phyloP scores from a whole-genome alignment of 1,140 invertebrate genomes.

The Drosophila pruinosa region DNA sequence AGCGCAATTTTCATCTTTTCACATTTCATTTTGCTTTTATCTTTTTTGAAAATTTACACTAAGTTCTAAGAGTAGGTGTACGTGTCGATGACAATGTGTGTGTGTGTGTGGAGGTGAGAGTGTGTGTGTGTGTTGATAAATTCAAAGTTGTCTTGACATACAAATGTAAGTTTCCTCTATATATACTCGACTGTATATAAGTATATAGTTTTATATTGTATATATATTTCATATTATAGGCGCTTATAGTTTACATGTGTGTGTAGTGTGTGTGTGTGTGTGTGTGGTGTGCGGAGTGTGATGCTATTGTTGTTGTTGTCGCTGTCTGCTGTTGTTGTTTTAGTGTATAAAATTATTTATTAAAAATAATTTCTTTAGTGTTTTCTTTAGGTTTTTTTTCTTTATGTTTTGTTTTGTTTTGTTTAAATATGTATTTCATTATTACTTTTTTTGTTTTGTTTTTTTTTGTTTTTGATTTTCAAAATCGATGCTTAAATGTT shows the following conservation, averaged over 20 bases:
- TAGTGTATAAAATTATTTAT: constrained; percentile 47
- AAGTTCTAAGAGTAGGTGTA: constrained; percentile 11
- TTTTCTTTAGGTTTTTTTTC: constrained; percentile 5
- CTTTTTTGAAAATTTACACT: not conserved
- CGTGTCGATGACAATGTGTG: constrained; percentile 22
- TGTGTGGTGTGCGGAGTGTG: constrained; percentile 9
- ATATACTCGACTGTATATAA: not conserved
- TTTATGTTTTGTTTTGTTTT: constrained; percentile 29
- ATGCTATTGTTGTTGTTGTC: constrained; percentile 18
- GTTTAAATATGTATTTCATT: constrained; percentile 13
- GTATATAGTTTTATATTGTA: constrained; percentile 5
- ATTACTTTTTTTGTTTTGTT: constrained; percentile 26
- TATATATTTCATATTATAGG: constrained; percentile 15
- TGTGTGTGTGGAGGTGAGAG: not conserved
- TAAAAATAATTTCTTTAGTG: constrained; percentile 40
- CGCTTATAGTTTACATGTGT: constrained; percentile 4
- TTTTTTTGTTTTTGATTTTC: constrained; percentile 64
- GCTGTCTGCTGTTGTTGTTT: constrained; percentile 1
- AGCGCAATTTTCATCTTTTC: constrained; percentile 58
- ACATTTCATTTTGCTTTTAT: constrained; percentile 11
- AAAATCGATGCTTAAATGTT: constrained; percentile 79
- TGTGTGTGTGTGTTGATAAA: constrained; percentile 13
- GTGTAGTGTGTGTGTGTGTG: not conserved
- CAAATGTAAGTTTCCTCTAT: not conserved
- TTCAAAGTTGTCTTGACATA: constrained; percentile 11